Conservation (phyloP, 1,140 invertebrate genomes). For the Brachionus manjavacas region DNA sequence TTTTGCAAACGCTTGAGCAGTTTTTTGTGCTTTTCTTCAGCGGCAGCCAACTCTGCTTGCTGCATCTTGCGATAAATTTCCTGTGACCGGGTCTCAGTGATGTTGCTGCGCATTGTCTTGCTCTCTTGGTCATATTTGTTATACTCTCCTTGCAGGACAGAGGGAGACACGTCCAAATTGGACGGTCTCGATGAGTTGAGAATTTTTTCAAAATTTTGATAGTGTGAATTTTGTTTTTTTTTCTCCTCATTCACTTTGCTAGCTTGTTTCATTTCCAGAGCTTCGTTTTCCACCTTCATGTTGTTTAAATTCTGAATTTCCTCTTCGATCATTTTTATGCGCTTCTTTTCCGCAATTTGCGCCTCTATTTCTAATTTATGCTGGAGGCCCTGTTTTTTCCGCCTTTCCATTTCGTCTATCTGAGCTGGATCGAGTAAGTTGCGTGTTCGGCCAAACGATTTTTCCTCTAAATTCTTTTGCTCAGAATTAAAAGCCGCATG, state of each 20-base stretch:
- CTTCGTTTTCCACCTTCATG: constrained; percentile 51
- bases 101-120: constrained; percentile 48
- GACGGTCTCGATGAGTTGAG: neutral
- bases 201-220: constrained; percentile 28
- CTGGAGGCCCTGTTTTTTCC: constrained; percentile 49
- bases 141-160: neutral
- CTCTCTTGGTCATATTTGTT: neutral
- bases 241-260: constrained; percentile 46
- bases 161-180: neutral
- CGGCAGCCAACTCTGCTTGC: constrained; percentile 50
- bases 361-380: constrained; percentile 52
- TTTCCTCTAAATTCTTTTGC: constrained; percentile 2
- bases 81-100: constrained; percentile 45
- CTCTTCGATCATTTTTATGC: constrained; percentile 48
- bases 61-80: constrained; percentile 53
- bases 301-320: constrained; percentile 51
- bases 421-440: constrained; percentile 51
- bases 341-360: constrained; percentile 54
- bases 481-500: neutral
- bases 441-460: neutral
- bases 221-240: constrained; percentile 45
- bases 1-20: constrained; percentile 51
- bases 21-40: constrained; percentile 50
- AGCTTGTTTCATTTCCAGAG: constrained; percentile 46
- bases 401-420: constrained; percentile 50